Evolutionary conservation across 2,888 invertebrate genomes (phyloP).

Genomic region (Phlogophora meticulosa): DNA sequence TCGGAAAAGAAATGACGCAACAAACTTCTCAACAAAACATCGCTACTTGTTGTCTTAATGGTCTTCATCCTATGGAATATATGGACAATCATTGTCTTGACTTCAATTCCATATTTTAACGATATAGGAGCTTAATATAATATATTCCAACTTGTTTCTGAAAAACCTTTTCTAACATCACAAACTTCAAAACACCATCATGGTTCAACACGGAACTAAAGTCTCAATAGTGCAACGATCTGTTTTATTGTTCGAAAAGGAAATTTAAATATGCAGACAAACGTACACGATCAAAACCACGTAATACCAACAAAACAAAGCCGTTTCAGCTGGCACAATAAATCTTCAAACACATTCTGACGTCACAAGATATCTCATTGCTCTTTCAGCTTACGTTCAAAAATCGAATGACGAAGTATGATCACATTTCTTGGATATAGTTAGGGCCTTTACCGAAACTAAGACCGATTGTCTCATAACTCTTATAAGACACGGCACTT

Average conservation of each 20-base stretch:
- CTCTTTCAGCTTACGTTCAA: conserved; percentile 43
- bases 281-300: conserved; percentile 1
- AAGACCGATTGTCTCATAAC: conserved; percentile 59
- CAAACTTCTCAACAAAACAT: no score
- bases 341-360: conserved; percentile 51
- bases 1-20: no score
- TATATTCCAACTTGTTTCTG: no score
- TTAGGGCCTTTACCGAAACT: conserved; percentile 47
- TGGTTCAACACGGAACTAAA: no score
- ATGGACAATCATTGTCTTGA: no score
- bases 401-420: conserved; percentile 62
- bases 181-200: no score
- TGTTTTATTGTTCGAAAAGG: not conserved
- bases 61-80: no score
- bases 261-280: not conserved
- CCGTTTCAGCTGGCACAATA: conserved; percentile 47
- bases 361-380: conserved; percentile 49
- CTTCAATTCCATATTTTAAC: no score
- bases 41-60: no score
- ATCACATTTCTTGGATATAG: conserved; percentile 58
- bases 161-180: no score
- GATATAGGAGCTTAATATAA: no score
- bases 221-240: not conserved
- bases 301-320: conserved; percentile 39
- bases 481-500: conserved; percentile 49